Percentiles rank a stretch among this genome's conserved stretches.
Evolutionary conservation across 2,113 vertebrate species (phyloP).

Genomic region (Semicossyphus pulcher): DNA sequence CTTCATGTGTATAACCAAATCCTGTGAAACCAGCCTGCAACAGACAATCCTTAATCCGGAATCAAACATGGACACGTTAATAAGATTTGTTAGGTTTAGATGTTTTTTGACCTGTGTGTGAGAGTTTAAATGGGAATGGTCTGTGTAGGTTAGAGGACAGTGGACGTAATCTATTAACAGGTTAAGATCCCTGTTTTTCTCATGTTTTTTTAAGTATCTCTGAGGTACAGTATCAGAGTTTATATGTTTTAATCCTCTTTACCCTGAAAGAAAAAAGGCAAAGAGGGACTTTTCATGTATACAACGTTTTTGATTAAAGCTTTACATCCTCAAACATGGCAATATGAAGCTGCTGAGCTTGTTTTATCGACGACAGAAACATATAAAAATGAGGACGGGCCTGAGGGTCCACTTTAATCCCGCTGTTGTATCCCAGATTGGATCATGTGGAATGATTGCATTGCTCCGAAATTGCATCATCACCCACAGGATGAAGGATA

Average conservation of each 20-base stretch:
- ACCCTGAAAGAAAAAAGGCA: constrained; percentile 9
- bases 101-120: neutral
- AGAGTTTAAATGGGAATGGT: neutral
- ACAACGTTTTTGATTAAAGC: constrained; percentile 35
- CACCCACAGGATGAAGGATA: constrained; percentile 61
- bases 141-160: neutral
- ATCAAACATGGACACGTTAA: constrained; percentile 13
- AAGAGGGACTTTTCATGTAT: constrained; percentile 23
- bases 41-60: constrained; percentile 24
- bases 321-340: constrained; percentile 32
- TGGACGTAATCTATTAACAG: neutral
- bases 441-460: constrained; percentile 70
- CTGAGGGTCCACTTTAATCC: constrained; percentile 67
- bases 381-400: constrained; percentile 53
- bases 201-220: neutral
- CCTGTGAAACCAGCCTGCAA: constrained; percentile 16
- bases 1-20: constrained; percentile 42
- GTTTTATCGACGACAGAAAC: constrained; percentile 52
- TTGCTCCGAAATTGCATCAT: constrained; percentile 78
- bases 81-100: constrained; percentile 21
- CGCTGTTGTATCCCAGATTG: constrained; percentile 43
- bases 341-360: constrained; percentile 31
- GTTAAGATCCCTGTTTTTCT: neutral
- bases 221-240: neutral
- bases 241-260: constrained; percentile 3